These are phyloP conservation scores for Tipula confusa DNA, from an alignment of 2,888 invertebrate species.

Conservation along the genomic window DNA sequence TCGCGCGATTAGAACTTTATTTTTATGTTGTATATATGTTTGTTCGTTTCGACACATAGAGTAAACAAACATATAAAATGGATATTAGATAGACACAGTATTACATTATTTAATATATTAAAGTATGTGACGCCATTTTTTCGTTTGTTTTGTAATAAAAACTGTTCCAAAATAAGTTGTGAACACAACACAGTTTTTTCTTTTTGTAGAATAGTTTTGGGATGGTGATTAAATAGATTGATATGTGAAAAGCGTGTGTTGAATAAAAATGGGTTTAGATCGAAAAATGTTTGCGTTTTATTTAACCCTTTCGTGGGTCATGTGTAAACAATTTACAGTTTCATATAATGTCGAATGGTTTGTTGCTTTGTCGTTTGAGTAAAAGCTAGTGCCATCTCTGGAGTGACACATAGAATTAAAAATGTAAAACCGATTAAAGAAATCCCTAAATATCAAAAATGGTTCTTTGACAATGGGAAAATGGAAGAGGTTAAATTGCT, in stretches of 20 bases:
- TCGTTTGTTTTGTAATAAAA: conserved; percentile 6
- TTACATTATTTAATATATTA: background rate
- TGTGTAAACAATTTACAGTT: no score
- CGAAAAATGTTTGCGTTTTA: no score
- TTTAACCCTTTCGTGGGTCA: no score
- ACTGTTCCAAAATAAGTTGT: background rate
- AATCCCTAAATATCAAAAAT: no score
- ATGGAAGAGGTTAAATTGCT: no score
- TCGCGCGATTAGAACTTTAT: background rate
- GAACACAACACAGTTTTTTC: background rate
- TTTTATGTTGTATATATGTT: background rate
- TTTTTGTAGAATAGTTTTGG: background rate
- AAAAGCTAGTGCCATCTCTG: no score
- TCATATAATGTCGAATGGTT: no score
- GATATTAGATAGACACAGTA: background rate
- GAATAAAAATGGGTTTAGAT: background rate
- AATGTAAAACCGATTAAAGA: no score
- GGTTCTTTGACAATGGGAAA: no score
- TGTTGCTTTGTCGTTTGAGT: no score
- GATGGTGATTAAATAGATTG: background rate
- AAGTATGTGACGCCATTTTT: background rate
- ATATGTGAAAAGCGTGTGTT: background rate
- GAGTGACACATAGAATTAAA: no score
- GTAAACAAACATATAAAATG: conserved; percentile 6
- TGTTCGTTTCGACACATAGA: background rate